Percentiles rank a stretch among this genome's conserved stretches.
Conservation (phyloP, 2,113 vertebrate species). For the Gymnorhina tibicen region DNA sequence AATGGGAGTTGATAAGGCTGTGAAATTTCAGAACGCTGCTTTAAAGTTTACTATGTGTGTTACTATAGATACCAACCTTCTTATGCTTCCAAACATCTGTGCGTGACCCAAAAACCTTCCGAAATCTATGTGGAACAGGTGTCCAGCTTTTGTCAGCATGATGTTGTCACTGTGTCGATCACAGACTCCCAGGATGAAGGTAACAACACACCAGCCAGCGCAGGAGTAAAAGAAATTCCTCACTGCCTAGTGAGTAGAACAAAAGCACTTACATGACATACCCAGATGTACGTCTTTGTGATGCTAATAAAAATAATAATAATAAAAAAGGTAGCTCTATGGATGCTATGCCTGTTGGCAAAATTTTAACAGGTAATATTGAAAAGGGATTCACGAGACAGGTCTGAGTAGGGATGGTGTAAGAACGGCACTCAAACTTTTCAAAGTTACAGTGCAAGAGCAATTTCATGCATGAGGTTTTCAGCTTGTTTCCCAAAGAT, state of each 20-base stretch:
- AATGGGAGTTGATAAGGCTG: neutral
- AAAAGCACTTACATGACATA: neutral
- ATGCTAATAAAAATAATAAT: neutral
- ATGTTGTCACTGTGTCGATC: constrained; percentile 79
- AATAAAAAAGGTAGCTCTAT: neutral
- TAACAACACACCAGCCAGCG: constrained; percentile 77
- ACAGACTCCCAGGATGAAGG: constrained; percentile 76
- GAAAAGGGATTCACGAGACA: neutral
- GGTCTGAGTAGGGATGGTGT: no score
- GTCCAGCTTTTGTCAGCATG: constrained; percentile 72
- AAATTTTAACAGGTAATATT: neutral
- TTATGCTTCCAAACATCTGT: constrained; percentile 75
- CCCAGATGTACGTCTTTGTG: neutral
- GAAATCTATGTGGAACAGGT: constrained; percentile 79
- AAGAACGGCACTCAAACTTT: neutral
- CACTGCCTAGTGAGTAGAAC: constrained; percentile 50
- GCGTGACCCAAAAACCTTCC: constrained; percentile 76
- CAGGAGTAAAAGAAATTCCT: constrained; percentile 76
- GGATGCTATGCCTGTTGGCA: neutral
- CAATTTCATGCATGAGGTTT: neutral
- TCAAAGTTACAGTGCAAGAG: neutral
- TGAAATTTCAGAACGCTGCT: neutral
- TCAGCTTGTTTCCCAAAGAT: neutral
- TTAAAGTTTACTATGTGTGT: neutral
- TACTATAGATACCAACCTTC: constrained; percentile 64